Evolutionary conservation across 1,140 invertebrate genomes (phyloP).

Genomic region (Cardiocondyla obscurior): DNA sequence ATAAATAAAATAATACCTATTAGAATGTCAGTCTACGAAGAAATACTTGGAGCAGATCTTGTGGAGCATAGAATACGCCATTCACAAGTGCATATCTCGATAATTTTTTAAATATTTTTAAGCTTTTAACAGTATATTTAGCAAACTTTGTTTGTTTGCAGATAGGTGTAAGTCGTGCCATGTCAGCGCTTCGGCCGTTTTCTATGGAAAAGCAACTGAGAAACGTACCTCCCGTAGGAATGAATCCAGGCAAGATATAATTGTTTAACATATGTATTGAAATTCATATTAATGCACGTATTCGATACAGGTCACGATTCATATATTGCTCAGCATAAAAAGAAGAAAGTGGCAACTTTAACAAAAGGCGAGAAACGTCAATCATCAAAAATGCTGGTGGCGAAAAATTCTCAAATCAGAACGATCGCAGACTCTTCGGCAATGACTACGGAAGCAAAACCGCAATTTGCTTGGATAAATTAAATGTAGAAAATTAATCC

Average conservation of each 20-base stretch:
- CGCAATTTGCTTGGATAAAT: conserved; percentile 74
- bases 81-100: conserved; percentile 82
- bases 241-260: conserved; percentile 84
- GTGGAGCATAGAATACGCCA: conserved; percentile 92
- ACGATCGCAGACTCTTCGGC: conserved; percentile 22
- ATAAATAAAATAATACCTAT: conserved; percentile 92
- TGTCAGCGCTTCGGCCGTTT: conserved; percentile 85
- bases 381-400: conserved; percentile 46
- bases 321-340: conserved; percentile 74
- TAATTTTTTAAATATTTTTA: neutral
- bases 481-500: conserved; percentile 47
- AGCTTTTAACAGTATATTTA: conserved; percentile 5
- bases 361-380: conserved; percentile 70
- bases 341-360: conserved; percentile 69
- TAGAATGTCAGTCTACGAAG: conserved; percentile 92
- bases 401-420: conserved; percentile 32
- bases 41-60: conserved; percentile 94
- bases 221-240: conserved; percentile 83
- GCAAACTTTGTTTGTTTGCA: conserved; percentile 67
- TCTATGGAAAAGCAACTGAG: conserved; percentile 79
- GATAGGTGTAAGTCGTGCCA: conserved; percentile 86
- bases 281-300: neutral
- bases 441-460: conserved; percentile 4
- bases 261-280: neutral
- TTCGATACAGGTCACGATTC: conserved; percentile 77